phyloP scores from a whole-genome alignment of 2,113 vertebrate species.

The Coregonus clupeaformis region DNA sequence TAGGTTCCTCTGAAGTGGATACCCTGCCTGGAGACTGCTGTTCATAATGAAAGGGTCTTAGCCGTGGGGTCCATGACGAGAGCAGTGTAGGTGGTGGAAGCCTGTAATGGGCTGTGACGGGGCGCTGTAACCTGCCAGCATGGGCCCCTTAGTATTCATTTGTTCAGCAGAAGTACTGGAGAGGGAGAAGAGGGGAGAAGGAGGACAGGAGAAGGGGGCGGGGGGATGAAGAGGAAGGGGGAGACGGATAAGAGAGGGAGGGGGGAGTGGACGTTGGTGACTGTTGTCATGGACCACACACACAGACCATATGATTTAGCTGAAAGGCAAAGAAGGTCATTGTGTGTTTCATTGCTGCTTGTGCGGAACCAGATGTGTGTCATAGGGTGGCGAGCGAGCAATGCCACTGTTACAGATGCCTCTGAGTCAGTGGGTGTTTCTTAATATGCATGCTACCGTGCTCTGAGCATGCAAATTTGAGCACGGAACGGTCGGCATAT shows the following conservation, averaged over 20 bases:
- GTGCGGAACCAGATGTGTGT: background rate
- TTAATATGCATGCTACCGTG: too few species aligned
- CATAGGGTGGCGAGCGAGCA: background rate
- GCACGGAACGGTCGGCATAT: too few species aligned
- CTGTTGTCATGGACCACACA: too few species aligned
- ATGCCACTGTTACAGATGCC: background rate
- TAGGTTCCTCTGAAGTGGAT: slow-evolving; percentile 43
- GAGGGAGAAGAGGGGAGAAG: background rate
- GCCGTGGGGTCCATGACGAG: slow-evolving; percentile 29
- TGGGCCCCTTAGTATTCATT: slow-evolving; percentile 20
- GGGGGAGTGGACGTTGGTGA: background rate
- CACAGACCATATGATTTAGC: too few species aligned
- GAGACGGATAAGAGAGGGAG: background rate
- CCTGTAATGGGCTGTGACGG: slow-evolving; percentile 46
- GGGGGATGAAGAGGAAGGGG: background rate
- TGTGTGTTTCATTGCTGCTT: background rate
- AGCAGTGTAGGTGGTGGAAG: slow-evolving; percentile 13
- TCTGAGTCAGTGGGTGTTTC: background rate
- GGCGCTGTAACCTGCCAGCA: slow-evolving; percentile 45
- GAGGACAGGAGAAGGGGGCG: too few species aligned
- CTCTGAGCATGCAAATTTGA: too few species aligned
- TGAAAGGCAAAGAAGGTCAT: background rate
- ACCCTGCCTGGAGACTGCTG: slow-evolving; percentile 42
- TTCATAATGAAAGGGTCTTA: slow-evolving; percentile 55
- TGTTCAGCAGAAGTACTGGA: too few species aligned